Percentiles rank a stretch among this genome's conserved stretches.
These are phyloP conservation scores for Stomorhina lunata DNA, from an alignment of 2,888 invertebrate species.

Conservation along the genomic window DNA sequence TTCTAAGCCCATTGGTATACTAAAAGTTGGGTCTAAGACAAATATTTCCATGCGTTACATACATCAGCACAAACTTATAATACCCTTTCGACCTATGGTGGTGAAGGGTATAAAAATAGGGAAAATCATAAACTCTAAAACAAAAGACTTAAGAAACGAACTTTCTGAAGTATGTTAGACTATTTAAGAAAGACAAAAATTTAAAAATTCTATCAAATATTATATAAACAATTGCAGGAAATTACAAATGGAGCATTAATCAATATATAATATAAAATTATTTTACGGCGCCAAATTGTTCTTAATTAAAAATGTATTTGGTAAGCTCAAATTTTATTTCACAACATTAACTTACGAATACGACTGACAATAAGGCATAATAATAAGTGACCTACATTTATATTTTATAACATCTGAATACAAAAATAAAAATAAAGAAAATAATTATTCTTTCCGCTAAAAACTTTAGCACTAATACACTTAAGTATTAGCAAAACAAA, in stretches of 20 bases:
- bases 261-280: background rate
- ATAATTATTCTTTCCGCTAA: background rate
- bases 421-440: background rate
- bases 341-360: slow-evolving; percentile 8
- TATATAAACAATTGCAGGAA: no score
- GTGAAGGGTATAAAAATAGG: no score
- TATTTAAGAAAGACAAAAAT: no score
- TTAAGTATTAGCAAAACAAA: background rate
- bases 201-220: no score
- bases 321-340: slow-evolving; percentile 17
- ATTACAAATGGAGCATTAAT: background rate
- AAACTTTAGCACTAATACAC: background rate
- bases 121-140: no score
- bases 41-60: no score
- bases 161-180: no score
- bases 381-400: slow-evolving; percentile 38
- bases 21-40: no score
- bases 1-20: no score
- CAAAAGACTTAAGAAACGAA: no score
- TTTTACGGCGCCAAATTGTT: background rate
- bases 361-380: slow-evolving; percentile 1
- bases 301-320: background rate
- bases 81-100: no score
- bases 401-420: slow-evolving; percentile 40
- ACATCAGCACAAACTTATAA: no score